These are phyloP conservation scores for Watsonalla cultraria DNA, from an alignment of 2,888 invertebrate species.

Conservation along the genomic window DNA sequence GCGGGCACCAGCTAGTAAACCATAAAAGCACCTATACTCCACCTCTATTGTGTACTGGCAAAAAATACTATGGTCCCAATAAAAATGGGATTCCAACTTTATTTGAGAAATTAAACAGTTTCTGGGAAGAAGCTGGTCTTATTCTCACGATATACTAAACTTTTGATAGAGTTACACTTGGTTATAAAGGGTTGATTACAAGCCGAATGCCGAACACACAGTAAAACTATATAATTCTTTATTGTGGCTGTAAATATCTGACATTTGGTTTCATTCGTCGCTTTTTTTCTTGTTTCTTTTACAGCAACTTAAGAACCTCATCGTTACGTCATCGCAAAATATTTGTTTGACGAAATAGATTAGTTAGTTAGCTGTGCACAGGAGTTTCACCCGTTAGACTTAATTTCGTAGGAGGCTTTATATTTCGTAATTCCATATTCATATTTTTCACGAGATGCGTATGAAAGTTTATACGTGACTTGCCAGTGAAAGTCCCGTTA, in stretches of 20 bases:
- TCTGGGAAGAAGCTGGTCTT: conserved; percentile 53
- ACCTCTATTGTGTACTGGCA: conserved; percentile 44
- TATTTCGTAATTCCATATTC: too few species aligned
- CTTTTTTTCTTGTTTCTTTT: conserved; percentile 2
- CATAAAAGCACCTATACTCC: conserved; percentile 44
- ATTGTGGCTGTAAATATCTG: conserved; percentile 53
- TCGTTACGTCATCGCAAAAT: too few species aligned
- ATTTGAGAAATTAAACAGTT: conserved; percentile 68
- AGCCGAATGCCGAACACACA: conserved; percentile 58
- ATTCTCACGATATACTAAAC: conserved; percentile 36
- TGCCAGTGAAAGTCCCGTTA: too few species aligned
- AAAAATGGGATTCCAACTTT: conserved; percentile 69
- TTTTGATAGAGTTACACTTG: conserved; percentile 60
- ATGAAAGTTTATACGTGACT: too few species aligned
- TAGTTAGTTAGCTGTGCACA: too few species aligned
- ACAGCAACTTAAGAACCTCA: neutral
- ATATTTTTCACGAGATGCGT: too few species aligned
- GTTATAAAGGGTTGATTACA: conserved; percentile 71
- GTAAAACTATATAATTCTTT: conserved; percentile 66
- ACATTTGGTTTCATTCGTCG: conserved; percentile 5
- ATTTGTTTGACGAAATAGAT: too few species aligned
- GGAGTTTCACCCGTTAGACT: too few species aligned
- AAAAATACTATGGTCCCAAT: conserved; percentile 62
- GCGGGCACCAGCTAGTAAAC: conserved; percentile 4
- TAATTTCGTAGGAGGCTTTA: too few species aligned